phyloP scores from a whole-genome alignment of 2,113 vertebrate species.

The Hippocampus mohnikei region DNA sequence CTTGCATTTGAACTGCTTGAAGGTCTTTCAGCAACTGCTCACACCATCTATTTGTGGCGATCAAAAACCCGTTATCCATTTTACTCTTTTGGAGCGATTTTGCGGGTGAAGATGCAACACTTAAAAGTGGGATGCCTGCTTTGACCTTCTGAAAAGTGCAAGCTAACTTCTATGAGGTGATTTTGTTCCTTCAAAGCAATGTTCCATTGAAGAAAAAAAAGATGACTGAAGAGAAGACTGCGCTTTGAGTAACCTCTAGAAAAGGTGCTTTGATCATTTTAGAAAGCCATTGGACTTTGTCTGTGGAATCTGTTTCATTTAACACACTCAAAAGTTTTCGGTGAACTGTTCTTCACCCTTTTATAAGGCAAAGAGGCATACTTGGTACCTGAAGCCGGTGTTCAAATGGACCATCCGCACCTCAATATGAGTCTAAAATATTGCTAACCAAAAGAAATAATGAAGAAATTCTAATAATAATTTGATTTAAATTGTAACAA shows the following conservation, averaged over 20 bases:
- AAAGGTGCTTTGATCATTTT: not conserved
- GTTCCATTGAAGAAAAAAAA: slow-evolving; percentile 23
- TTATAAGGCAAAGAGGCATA: too few relatives aligned
- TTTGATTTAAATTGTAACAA: too few relatives aligned
- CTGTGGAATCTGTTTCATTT: not conserved
- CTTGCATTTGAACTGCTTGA: not conserved
- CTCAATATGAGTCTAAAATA: too few relatives aligned
- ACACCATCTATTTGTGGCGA: slow-evolving; percentile 50
- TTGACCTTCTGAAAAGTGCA: slow-evolving; percentile 45
- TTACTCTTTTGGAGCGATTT: slow-evolving; percentile 22
- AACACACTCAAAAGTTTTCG: not conserved
- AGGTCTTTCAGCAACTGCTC: not conserved
- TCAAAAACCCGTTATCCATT: slow-evolving; percentile 48
- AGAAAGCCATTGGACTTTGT: not conserved
- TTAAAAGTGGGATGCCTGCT: slow-evolving; percentile 26
- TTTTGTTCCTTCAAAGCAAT: slow-evolving; percentile 3
- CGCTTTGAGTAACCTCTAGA: not conserved
- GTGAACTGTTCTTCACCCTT: not conserved
- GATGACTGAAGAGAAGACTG: not conserved
- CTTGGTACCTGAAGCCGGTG: too few relatives aligned
- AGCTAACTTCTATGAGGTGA: not conserved
- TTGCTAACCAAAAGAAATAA: too few relatives aligned
- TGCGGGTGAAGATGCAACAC: slow-evolving; percentile 24
- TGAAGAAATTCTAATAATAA: too few relatives aligned
- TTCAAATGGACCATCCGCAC: too few relatives aligned